Evolutionary conservation across 2,797 vertebrate species (phyloP), one percentile per base, ranked within the genome.

Genomic region (Chaunax sp.): DNA sequence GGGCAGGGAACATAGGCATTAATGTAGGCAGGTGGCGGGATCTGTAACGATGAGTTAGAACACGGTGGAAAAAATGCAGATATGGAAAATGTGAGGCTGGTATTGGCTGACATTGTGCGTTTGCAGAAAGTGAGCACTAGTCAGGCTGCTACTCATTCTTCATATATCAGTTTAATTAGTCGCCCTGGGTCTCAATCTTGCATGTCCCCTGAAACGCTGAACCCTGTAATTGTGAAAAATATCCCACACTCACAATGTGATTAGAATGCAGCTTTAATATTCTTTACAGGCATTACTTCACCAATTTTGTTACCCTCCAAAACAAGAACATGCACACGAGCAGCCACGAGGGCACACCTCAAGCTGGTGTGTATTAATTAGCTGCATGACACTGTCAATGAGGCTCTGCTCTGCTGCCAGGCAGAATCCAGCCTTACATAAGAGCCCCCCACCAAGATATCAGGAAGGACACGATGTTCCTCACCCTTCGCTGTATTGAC

Each of bases 381-480:
- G 73, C 72, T 58, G 64, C 54, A 11, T 76, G 76, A 81, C 75
- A 77, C 23, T 73, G 82, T 85, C 71, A 72, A 78, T 22, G 66
- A 69, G 73, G 69, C 69, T 74, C 54, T 72, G 75, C 81, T 70
- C 77, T 84, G 84, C 83, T 89, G 73, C 81, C 75, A 80, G 81
- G 72, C 75, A 84, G 74, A 86, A 86, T 75, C 15, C 49, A 77
- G 78, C 63, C 75, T 89, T 88, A 85, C 77, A 79, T 87, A 89
- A 90, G 85, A 85, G 20, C 65, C 81, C 69, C 72, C 71, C 77
- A 75, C 51, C 67, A 22, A 66, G 68, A 76, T 79, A 80, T 81
- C 72, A 79, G 80, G 66, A 82, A 76, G 87, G 74, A 90, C 90
- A 88, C 69, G 55, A 16, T 81, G 89, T 85, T 85, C 85, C 78